Evolutionary conservation across 2,113 vertebrate species (phyloP), one percentile per base, ranked within the genome.

Genomic region (Vulpes lagopus): DNA sequence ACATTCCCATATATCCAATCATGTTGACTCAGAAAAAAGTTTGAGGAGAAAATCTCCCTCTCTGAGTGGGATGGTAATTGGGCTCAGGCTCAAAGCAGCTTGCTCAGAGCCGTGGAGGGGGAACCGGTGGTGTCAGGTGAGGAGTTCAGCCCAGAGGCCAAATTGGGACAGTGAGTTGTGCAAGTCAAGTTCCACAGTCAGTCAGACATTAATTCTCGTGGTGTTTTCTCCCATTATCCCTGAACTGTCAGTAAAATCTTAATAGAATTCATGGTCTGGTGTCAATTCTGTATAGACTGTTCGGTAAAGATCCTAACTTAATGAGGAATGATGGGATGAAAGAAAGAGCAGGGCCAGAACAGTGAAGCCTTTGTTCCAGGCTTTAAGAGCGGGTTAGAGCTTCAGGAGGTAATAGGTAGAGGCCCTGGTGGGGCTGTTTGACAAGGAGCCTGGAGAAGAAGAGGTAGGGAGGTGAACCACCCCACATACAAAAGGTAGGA

Each of bases 241-340:
- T 91, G 82, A 91, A 92, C 35, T 85, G 76, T 82, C 25, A 22
- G 8, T 73, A 30, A 89, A 38, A 73, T 80, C 81, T n/a, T 74
- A 51, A 67, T 43, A 81, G 84, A 96, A 97, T 20, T 3, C 6
- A 55, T 53, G 49, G 43, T 38, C 73, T 51, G 22, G 71, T 60
- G 15, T 79, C 59, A 89, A 7, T 60, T 78, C 43, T 81, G 78
- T 55, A 19, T 19, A 59, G 15, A 20, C 25, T 64, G 23, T 53
- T 67, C 23, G 78, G 60, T 76, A 17, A 84, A 88, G 38, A 49
- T 67, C 65, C n/a, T 65, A 76, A 73, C 60, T 55, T 90, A 30
- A 67, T 38, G 38, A 78, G n/a, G 32, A 93, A n/a, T 5, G 19
- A 87, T 11, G 23, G 32, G 60, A 87, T 57, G 53, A 79, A 90